Evolutionary conservation across 2,113 vertebrate species (phyloP).

Genomic region (Calidris pygmaea): DNA sequence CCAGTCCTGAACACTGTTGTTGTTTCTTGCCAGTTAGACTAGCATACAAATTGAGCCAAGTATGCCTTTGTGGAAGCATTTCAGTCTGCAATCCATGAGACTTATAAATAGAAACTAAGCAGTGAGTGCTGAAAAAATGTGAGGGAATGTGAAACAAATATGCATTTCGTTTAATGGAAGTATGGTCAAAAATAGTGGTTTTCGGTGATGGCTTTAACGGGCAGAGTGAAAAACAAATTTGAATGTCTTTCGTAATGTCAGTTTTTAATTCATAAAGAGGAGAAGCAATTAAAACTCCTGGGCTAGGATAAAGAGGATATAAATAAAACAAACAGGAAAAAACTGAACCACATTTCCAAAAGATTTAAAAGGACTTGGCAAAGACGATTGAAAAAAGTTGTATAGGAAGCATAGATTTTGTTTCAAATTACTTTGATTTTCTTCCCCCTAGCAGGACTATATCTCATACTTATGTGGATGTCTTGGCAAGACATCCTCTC

Average conservation of each 20-base stretch:
- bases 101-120: slow-evolving; percentile 20
- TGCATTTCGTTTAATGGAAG: neutral
- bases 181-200: neutral
- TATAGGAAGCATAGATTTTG: neutral
- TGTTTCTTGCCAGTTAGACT: slow-evolving; percentile 45
- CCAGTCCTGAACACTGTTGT: neutral
- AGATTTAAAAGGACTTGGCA: neutral
- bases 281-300: neutral
- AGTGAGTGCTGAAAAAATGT: neutral
- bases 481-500: neutral
- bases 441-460: neutral
- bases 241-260: neutral
- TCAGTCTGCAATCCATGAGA: neutral
- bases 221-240: neutral
- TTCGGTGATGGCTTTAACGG: neutral
- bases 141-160: neutral
- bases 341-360: neutral
- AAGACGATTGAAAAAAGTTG: neutral
- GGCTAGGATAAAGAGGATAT: neutral
- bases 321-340: neutral
- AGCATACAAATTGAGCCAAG: slow-evolving; percentile 40
- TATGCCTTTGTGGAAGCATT: slow-evolving; percentile 2
- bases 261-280: slow-evolving; percentile 15
- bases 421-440: neutral
- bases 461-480: neutral